Evolutionary conservation across 2,888 invertebrate genomes (phyloP).

Genomic region (Drosophila rellima): DNA sequence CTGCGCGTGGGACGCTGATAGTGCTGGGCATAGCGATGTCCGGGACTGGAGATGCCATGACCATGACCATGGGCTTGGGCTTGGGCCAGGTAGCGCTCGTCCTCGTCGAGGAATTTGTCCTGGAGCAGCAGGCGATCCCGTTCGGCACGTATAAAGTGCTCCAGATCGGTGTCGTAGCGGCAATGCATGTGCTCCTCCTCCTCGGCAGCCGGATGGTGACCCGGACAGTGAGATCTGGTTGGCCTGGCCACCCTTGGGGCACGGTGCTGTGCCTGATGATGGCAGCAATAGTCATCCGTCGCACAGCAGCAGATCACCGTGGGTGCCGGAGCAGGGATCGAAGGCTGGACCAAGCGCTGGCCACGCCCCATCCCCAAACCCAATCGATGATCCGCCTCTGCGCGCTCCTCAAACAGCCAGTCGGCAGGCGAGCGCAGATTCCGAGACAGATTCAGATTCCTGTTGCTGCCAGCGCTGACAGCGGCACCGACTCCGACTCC

Average conservation of each 20-base stretch:
- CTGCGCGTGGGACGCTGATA: slow-evolving; percentile 81
- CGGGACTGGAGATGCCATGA: slow-evolving; percentile 43
- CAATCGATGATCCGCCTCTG: slow-evolving; percentile 69
- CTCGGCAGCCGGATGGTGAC: slow-evolving; percentile 84
- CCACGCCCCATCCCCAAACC: not conserved
- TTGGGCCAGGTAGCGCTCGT: slow-evolving; percentile 82
- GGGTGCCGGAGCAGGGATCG: slow-evolving; percentile 45
- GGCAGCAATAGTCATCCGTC: slow-evolving; percentile 84
- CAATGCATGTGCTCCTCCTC: slow-evolving; percentile 84
- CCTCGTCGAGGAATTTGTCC: slow-evolving; percentile 85
- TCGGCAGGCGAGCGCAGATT: slow-evolving; percentile 73
- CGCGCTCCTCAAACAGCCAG: slow-evolving; percentile 83
- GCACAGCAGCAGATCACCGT: slow-evolving; percentile 83
- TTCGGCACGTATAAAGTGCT: slow-evolving; percentile 85
- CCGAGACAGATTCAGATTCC: slow-evolving; percentile 73
- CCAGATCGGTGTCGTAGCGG: slow-evolving; percentile 84
- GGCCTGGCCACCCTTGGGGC: slow-evolving; percentile 30
- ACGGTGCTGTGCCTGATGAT: slow-evolving; percentile 77
- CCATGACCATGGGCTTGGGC: slow-evolving; percentile 58
- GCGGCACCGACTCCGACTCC: not conserved
- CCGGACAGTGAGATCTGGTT: slow-evolving; percentile 73
- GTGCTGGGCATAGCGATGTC: slow-evolving; percentile 46
- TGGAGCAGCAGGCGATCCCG: slow-evolving; percentile 83
- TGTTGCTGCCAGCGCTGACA: slow-evolving; percentile 78
- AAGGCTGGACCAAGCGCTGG: slow-evolving; percentile 40